Percentiles rank a stretch among this genome's conserved stretches.
Evolutionary conservation across 2,797 vertebrate genomes (phyloP).

Genomic region (Steatocranus sp.): DNA sequence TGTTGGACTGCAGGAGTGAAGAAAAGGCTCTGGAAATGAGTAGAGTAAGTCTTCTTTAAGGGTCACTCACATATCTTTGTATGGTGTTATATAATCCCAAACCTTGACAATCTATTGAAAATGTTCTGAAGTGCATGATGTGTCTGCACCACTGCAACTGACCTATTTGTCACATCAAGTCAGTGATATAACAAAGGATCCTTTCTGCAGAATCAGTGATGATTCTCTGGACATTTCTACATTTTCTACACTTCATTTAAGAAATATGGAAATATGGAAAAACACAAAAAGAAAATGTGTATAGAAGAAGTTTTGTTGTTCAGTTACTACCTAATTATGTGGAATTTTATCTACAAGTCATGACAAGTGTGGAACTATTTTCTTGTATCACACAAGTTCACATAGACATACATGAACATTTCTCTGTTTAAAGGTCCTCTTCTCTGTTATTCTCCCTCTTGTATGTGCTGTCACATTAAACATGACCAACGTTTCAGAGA

Average conservation of each 20-base stretch:
- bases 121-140: too few species aligned
- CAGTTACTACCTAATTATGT: neutral
- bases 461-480: neutral
- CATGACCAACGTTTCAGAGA: neutral
- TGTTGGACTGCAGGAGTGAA: neutral
- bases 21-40: neutral
- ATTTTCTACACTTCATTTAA: neutral
- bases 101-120: neutral
- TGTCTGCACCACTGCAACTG: neutral
- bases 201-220: neutral
- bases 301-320: neutral
- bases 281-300: neutral
- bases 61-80: neutral
- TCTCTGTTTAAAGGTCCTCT: neutral
- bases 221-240: neutral
- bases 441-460: neutral
- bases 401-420: too few species aligned
- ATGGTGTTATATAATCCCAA: neutral
- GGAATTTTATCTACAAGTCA: neutral
- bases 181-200: accelerated
- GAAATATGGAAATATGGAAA: neutral
- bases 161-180: neutral
- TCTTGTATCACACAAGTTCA: neutral
- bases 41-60: neutral
- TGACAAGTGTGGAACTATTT: neutral